Evolutionary conservation across 2,113 vertebrate species (phyloP).

Genomic region (Todiramphus chloris): DNA sequence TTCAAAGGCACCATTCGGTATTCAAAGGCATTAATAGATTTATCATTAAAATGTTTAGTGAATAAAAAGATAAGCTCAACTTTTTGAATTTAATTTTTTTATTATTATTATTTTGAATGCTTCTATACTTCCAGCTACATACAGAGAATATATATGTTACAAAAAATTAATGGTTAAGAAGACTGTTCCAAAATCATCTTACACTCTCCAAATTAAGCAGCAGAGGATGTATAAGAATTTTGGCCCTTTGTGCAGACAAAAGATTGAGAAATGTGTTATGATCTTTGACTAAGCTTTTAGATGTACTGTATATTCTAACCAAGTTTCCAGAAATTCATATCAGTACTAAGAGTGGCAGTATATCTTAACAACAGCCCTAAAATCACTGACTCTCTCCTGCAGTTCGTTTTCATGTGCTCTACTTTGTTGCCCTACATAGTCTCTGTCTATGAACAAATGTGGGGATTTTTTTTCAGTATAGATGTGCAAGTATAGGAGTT

Average conservation of each 20-base stretch:
- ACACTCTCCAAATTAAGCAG: not conserved
- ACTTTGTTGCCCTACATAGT: constrained; percentile 42
- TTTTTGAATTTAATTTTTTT: not conserved
- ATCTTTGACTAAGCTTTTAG: not conserved
- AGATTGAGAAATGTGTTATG: not conserved
- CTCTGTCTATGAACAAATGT: not conserved
- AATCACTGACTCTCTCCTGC: not conserved
- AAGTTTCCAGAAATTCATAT: not conserved
- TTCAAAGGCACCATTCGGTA: not conserved
- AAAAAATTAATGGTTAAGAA: not conserved
- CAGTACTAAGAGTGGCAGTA: not conserved
- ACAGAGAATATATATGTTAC: not conserved
- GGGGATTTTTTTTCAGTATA: not conserved
- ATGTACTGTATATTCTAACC: not conserved
- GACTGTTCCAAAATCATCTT: not conserved
- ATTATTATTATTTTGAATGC: not conserved
- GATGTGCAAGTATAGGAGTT: not conserved
- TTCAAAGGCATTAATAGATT: not conserved
- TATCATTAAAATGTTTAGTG: not conserved
- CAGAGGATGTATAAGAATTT: not conserved
- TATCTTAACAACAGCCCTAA: not conserved
- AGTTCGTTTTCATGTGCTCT: not conserved
- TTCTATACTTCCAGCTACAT: not conserved
- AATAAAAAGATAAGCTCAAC: not conserved
- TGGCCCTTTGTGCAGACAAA: not conserved